A percentile compares a stretch with the other conserved stretches of the same genome.
Evolutionary conservation across 2,888 invertebrate species (phyloP).

Genomic region (Dendrolimus pini): DNA sequence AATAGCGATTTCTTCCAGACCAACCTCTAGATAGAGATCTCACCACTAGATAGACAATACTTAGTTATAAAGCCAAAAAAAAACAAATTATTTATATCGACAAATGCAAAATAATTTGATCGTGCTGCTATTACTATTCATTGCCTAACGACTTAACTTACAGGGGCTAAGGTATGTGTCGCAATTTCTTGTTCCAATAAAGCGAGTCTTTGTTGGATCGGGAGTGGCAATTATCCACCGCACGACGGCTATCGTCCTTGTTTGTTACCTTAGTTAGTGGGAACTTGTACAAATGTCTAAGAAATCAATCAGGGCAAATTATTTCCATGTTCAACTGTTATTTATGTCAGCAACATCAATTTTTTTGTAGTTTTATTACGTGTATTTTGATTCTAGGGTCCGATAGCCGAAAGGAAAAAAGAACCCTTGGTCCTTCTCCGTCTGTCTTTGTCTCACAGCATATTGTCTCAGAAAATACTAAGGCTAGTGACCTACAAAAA

Average conservation of each 20-base stretch:
- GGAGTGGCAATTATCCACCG: slow-evolving; percentile 39
- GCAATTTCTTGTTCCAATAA: slow-evolving; percentile 66
- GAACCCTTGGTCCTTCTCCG: no score
- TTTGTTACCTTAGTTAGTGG: slow-evolving; percentile 37
- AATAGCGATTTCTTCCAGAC: no score
- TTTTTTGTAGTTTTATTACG: no score
- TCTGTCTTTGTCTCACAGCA: no score
- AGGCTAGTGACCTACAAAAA: no score
- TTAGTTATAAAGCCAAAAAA: no score
- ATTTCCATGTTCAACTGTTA: slow-evolving; percentile 5
- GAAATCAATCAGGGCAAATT: slow-evolving; percentile 52
- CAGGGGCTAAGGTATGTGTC: slow-evolving; percentile 37
- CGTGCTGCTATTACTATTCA: slow-evolving; percentile 42
- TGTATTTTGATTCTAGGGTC: no score
- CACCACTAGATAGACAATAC: no score
- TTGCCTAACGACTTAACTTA: slow-evolving; percentile 38
- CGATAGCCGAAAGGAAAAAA: no score
- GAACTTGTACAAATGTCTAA: slow-evolving; percentile 56
- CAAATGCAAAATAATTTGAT: slow-evolving; percentile 45
- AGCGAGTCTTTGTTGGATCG: slow-evolving; percentile 47
- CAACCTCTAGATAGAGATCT: no score
- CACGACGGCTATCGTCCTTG: slow-evolving; percentile 32
- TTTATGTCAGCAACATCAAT: no score
- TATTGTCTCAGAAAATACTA: no score
- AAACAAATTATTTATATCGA: not conserved